Percentiles rank a stretch among this genome's conserved stretches.
Evolutionary conservation across 1,140 invertebrate species (phyloP).

Genomic region (Manduca sexta): DNA sequence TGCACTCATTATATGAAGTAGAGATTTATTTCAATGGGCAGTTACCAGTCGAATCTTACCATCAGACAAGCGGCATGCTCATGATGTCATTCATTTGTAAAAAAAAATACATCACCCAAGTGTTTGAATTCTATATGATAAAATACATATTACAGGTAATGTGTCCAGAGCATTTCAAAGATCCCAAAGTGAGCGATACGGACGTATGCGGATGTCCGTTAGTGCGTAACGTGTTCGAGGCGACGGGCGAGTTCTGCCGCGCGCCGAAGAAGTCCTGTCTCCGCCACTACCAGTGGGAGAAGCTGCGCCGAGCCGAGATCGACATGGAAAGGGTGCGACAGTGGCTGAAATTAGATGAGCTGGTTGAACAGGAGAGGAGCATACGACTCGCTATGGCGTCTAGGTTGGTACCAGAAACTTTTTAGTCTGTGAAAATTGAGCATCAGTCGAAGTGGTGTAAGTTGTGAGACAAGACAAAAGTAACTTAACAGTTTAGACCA

Average conservation of each 20-base stretch:
- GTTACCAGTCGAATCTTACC: no score
- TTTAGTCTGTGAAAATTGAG: no score
- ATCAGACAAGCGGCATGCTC: no score
- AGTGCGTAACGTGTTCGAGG: slow-evolving; percentile 86
- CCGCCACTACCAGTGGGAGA: slow-evolving; percentile 97
- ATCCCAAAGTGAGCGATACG: slow-evolving; percentile 88
- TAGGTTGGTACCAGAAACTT: slow-evolving; percentile 54
- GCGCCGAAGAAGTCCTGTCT: slow-evolving; percentile 93
- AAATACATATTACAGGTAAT: slow-evolving; percentile 76
- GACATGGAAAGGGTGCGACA: slow-evolving; percentile 85
- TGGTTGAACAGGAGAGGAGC: slow-evolving; percentile 95
- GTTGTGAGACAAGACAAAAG: no score
- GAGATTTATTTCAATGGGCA: no score
- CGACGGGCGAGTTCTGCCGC: slow-evolving; percentile 85
- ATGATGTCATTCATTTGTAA: no score
- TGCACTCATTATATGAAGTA: no score
- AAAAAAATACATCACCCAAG: no score
- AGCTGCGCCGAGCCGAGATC: slow-evolving; percentile 90
- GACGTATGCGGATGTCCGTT: slow-evolving; percentile 95
- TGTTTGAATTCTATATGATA: no score
- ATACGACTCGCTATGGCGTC: slow-evolving; percentile 91
- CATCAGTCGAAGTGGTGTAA: no score
- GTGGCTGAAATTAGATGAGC: slow-evolving; percentile 95
- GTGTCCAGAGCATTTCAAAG: slow-evolving; percentile 98
- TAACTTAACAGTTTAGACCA: no score